Base-by-base conservation (phyloP, 2,888 invertebrate genomes). In the Parapristionchus giblindavisi region DNA sequence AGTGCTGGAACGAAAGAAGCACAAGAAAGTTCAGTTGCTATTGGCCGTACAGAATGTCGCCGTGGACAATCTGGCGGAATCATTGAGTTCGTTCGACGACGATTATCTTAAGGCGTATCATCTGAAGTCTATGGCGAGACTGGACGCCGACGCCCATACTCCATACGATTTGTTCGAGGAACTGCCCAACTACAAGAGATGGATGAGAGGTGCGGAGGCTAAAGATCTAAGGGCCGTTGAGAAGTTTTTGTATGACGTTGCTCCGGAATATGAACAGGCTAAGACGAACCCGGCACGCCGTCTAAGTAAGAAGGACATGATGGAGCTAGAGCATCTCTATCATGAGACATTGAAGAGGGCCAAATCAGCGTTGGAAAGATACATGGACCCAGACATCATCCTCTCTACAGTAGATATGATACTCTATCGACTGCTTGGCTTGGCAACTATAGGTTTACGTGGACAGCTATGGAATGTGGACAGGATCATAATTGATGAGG, bases 11-110 rank as follows among this genome's bases (percentile, higher is more conserved):
- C n/a, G n/a, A n/a, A n/a, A n/a, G n/a, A 65, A 29, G 27, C 63
- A 40, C 0, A 56, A 8, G 56, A 11, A 56, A 2, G 24, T 14
- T 27, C 27, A 56, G 27, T 32, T 29, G 29, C 4, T 56, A 32
- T 56, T 56, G 56, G 56, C 56, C 4, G 56, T 56, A 32, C 56
- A 56, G 29, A 56, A 56, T 56, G 56, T 56, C 27, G 56, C 56
- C 8, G 56, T 56, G 27, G 56, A 56, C 6, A 56, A 56, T 29
- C 56, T 56, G 5, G 17, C 56, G 27, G 32, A 2, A 21, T 11
- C 56, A 11, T 32, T 56, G 6, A 56, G 32, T 27, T 8, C 56
- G 14, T 56, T 56, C 56, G 56, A 56, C 32, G 29, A 56, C 14
- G 43, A 65, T 29, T 24, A 3, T 65, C 36, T n/a, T 29, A 65